Evolutionary conservation across 2,888 invertebrate genomes (phyloP), one percentile per base, ranked within the genome.

Genomic region (Drosophila bunnanda): DNA sequence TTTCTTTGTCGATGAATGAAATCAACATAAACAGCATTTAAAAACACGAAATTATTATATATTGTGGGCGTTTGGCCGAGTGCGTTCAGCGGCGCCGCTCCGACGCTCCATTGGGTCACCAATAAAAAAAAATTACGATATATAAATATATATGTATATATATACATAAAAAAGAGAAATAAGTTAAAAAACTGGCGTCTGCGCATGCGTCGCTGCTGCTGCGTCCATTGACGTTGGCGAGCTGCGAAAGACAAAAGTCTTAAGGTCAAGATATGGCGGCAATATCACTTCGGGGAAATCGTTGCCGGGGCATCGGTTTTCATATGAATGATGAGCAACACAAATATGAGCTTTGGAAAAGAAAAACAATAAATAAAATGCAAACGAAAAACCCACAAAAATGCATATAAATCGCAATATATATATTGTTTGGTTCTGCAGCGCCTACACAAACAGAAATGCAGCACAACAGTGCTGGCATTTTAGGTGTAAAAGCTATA

Each of bases 201-300:
- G 59, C 25, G 70, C 41, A 46, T 59, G 52, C 71, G 76, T 76
- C 65, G 59, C 65, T 62, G 77, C 68, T 60, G 66, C 79, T 30
- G 78, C 81, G 86, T 84, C 68, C 83, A 79, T 84, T 84, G 83
- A 84, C 87, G 86, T 81, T 81, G 83, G 81, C 76, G 72, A 85
- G 65, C 73, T 44, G 72, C 64, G 60, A 52, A 15, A 52, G 50
- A 52, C 75, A 69, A 55, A 78, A 73, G 62, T 71, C 53, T 74
- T 84, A 84, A 84, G 87, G 83, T 84, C 83, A 84, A 84, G 76
- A 78, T 66, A 72, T 81, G 61, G 60, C 62, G 28, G 71, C 59
- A n/a, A 17, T 46, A 38, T 32, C 20, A 54, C 28, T 32, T 59
- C 34, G 46, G 32, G 36, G 52, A 36, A 38, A 17, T 20, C 38